Conservation (phyloP, 1,140 invertebrate genomes). For the Notospermus geniculatus region DNA sequence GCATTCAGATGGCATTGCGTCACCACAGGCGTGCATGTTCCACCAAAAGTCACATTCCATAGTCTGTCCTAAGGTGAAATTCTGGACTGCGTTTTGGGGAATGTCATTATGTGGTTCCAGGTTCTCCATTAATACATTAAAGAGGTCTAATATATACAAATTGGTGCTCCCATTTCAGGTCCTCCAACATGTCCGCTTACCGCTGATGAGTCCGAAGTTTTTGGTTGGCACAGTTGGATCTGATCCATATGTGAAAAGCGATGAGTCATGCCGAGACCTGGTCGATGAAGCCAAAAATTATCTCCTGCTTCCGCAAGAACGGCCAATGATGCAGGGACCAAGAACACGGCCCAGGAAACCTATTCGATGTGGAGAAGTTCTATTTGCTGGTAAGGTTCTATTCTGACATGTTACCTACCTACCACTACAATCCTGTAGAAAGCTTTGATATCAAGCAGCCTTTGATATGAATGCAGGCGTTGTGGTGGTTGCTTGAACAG, state of each 20-base stretch:
- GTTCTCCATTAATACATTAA: no score
- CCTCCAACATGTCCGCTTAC: slow-evolving; percentile 89
- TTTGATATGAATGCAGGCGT: no score
- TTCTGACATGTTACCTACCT: no score
- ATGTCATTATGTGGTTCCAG: no score
- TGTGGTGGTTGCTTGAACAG: no score
- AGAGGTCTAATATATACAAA: neutral
- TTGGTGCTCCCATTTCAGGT: slow-evolving; percentile 62
- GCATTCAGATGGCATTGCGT: slow-evolving; percentile 23
- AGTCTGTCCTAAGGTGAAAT: no score
- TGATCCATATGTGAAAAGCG: slow-evolving; percentile 90
- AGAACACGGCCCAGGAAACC: slow-evolving; percentile 87
- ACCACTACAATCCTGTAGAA: no score
- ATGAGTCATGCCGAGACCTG: slow-evolving; percentile 93
- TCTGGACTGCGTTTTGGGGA: no score
- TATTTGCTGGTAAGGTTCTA: slow-evolving; percentile 77
- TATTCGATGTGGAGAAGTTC: slow-evolving; percentile 87
- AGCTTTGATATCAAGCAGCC: no score
- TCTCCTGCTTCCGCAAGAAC: slow-evolving; percentile 90
- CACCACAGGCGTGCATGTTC: no score
- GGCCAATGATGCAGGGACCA: slow-evolving; percentile 94
- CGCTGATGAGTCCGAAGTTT: slow-evolving; percentile 93
- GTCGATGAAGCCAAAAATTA: slow-evolving; percentile 99
- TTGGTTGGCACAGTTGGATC: slow-evolving; percentile 95
- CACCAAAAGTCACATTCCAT: no score